Conservation (phyloP, 1,140 invertebrate genomes). For the Bombus fervidus region DNA sequence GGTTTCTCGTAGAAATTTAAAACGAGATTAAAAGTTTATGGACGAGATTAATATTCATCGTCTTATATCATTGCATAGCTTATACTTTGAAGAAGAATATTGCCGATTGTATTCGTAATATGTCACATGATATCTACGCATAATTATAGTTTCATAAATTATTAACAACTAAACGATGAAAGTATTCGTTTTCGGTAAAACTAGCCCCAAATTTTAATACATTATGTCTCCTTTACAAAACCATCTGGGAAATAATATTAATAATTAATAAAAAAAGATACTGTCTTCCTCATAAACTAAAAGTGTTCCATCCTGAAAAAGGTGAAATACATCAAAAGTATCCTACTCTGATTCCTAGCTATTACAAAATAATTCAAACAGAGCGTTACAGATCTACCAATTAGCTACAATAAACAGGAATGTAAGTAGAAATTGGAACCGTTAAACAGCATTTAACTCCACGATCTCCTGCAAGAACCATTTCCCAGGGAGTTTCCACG, state of each 20-base stretch:
- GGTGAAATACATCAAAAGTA: neutral
- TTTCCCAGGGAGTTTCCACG: neutral
- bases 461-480: neutral
- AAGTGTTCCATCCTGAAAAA: neutral
- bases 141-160: too few species aligned
- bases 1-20: neutral
- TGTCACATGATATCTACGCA: too few species aligned
- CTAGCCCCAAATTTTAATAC: too few species aligned
- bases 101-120: too few species aligned
- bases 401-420: neutral
- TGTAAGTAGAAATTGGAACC: neutral
- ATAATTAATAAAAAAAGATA: neutral
- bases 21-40: neutral
- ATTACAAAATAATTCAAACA: neutral
- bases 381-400: neutral
- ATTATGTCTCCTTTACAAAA: too few species aligned
- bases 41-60: neutral
- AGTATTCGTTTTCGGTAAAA: too few species aligned
- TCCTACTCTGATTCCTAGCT: neutral
- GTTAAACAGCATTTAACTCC: neutral
- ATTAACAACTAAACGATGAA: too few species aligned
- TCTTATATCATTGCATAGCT: neutral
- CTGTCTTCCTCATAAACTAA: neutral
- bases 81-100: neutral
- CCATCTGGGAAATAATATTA: neutral